A percentile compares a stretch with the other conserved stretches of the same genome.
phyloP scores from a whole-genome alignment of 1,140 invertebrate genomes.

The Heliothis virescens region DNA sequence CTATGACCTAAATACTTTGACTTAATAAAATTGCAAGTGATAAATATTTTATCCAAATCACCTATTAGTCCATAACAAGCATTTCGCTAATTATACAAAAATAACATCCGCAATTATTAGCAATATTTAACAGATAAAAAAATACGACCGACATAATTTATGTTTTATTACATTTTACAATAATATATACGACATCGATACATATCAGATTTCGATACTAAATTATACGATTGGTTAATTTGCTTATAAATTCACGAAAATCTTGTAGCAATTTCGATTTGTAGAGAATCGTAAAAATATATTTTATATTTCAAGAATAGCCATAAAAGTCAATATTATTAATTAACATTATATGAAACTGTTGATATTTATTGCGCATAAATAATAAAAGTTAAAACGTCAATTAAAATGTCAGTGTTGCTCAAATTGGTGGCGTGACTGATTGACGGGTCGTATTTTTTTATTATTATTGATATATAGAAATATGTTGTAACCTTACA shows the following conservation, averaged over 20 bases:
- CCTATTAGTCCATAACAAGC: neutral
- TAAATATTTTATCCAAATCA: neutral
- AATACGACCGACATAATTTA: slow-evolving; percentile 24
- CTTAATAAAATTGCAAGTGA: too few species aligned
- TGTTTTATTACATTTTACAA: slow-evolving; percentile 17
- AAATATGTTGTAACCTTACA: neutral
- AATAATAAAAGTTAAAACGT: slow-evolving; percentile 34
- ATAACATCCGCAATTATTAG: slow-evolving; percentile 6
- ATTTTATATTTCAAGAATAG: slow-evolving; percentile 23
- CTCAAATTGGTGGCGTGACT: neutral
- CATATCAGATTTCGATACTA: slow-evolving; percentile 37
- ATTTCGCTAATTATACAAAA: slow-evolving; percentile 8
- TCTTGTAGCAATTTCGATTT: slow-evolving; percentile 24
- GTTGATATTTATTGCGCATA: slow-evolving; percentile 36
- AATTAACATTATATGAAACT: slow-evolving; percentile 39
- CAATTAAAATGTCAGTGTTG: slow-evolving; percentile 33
- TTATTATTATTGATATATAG: slow-evolving; percentile 1
- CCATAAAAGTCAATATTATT: slow-evolving; percentile 45
- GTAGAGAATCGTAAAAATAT: slow-evolving; percentile 34
- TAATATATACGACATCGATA: slow-evolving; percentile 34
- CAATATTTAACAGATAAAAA: slow-evolving; percentile 4
- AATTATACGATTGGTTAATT: slow-evolving; percentile 31
- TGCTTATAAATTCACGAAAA: slow-evolving; percentile 6
- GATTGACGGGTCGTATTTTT: neutral
- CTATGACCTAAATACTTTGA: too few species aligned